A percentile compares a stretch with the other conserved stretches of the same genome.
Conservation (phyloP, 2,113 vertebrate species). For the Sinocyclocheilus anshuiensis region DNA sequence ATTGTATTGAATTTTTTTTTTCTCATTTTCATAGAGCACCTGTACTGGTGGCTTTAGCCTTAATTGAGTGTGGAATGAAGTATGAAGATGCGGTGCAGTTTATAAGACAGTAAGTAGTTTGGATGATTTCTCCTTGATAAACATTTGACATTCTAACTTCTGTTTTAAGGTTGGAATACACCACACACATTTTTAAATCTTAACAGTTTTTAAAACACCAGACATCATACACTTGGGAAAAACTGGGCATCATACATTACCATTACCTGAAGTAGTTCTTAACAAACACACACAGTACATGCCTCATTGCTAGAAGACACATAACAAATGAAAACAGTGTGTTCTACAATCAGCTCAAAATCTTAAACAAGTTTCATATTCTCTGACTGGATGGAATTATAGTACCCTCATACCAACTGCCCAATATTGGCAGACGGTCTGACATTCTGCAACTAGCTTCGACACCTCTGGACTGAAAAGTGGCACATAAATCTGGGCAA, state of each 20-base stretch:
- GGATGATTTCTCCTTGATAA: neutral
- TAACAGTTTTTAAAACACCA: neutral
- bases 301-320: no score
- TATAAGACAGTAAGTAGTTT: slow-evolving; percentile 93
- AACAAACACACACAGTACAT: neutral
- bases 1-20: neutral
- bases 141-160: neutral
- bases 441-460: neutral
- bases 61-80: slow-evolving; percentile 98
- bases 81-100: slow-evolving; percentile 99
- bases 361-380: neutral
- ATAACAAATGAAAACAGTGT: neutral
- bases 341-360: neutral
- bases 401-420: neutral
- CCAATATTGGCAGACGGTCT: neutral
- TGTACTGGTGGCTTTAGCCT: slow-evolving; percentile 94
- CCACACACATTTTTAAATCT: neutral
- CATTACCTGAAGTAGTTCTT: neutral
- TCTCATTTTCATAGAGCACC: slow-evolving; percentile 83
- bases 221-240: neutral
- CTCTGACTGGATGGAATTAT: neutral
- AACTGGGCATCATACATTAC: neutral
- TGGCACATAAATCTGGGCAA: neutral
- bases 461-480: neutral
- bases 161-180: neutral